phyloP scores from a whole-genome alignment of 2,113 vertebrate species.

The Myotis lucifugus region DNA sequence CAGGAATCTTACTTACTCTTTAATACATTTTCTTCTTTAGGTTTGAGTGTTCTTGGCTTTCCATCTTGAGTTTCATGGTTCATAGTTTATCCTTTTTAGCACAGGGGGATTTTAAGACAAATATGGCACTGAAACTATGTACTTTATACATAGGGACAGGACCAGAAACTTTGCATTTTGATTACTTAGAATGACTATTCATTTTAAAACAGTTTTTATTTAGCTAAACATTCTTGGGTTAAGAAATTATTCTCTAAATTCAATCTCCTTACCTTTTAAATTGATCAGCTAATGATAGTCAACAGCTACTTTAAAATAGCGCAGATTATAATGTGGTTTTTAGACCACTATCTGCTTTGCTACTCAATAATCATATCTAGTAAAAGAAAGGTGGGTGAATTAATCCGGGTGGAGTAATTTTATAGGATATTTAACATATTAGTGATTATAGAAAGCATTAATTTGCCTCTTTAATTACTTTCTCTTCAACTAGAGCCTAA shows the following conservation, averaged over 20 bases:
- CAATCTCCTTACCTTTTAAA: neutral
- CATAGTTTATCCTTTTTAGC: slow-evolving; percentile 2
- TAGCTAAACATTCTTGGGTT: neutral
- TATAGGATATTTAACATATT: neutral
- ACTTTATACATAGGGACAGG: neutral
- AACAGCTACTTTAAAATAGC: slow-evolving; percentile 15
- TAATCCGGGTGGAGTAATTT: neutral
- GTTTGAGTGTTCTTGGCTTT: slow-evolving; percentile 43
- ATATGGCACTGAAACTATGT: neutral
- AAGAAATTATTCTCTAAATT: slow-evolving; percentile 26
- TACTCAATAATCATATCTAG: neutral
- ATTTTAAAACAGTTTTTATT: neutral
- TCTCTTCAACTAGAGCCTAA: neutral
- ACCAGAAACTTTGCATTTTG: neutral
- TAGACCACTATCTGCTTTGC: neutral
- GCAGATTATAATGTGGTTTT: neutral
- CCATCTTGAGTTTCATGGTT: slow-evolving; percentile 45
- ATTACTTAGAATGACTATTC: neutral
- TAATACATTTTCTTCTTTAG: slow-evolving; percentile 39
- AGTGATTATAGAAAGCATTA: neutral
- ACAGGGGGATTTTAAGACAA: neutral
- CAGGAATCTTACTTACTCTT: neutral
- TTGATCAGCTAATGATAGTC: neutral
- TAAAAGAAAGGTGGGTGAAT: neutral
- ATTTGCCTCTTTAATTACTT: neutral